Evolutionary conservation across 2,113 vertebrate species (phyloP).

Genomic region (Anolis carolinensis): DNA sequence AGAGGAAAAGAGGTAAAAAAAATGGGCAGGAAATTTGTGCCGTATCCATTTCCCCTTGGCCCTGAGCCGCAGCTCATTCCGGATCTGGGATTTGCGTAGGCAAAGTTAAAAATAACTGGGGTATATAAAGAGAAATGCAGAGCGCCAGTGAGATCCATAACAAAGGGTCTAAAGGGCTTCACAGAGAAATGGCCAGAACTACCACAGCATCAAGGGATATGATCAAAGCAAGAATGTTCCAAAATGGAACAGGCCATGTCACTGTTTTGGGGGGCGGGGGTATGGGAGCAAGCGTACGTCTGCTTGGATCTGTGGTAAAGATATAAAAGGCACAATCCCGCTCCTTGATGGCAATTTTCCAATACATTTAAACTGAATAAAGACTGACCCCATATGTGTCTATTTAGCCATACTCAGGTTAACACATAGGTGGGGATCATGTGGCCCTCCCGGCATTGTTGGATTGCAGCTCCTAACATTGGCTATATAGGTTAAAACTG

Average conservation of each 20-base stretch:
- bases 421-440: too few species aligned
- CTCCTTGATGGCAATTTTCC: not conserved
- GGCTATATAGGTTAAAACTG: too few species aligned
- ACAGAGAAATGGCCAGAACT: slow-evolving; percentile 49
- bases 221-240: slow-evolving; percentile 63
- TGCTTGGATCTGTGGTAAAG: not conserved
- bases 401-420: not conserved
- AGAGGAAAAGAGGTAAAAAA: slow-evolving; percentile 75
- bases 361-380: not conserved
- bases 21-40: slow-evolving; percentile 78
- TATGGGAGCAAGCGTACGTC: not conserved
- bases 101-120: slow-evolving; percentile 79
- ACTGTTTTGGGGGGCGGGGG: fast-evolving
- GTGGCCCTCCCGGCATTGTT: too few species aligned
- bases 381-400: not conserved
- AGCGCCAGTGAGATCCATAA: slow-evolving; percentile 46
- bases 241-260: not conserved
- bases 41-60: slow-evolving; percentile 81
- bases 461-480: too few species aligned
- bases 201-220: slow-evolving; percentile 52
- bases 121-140: slow-evolving; percentile 75
- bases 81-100: slow-evolving; percentile 81
- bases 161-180: slow-evolving; percentile 15
- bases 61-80: slow-evolving; percentile 71
- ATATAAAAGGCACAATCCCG: not conserved